These are phyloP conservation scores for Xenopus laevis DNA, from an alignment of 2,113 vertebrate genomes.

Conservation along the genomic window DNA sequence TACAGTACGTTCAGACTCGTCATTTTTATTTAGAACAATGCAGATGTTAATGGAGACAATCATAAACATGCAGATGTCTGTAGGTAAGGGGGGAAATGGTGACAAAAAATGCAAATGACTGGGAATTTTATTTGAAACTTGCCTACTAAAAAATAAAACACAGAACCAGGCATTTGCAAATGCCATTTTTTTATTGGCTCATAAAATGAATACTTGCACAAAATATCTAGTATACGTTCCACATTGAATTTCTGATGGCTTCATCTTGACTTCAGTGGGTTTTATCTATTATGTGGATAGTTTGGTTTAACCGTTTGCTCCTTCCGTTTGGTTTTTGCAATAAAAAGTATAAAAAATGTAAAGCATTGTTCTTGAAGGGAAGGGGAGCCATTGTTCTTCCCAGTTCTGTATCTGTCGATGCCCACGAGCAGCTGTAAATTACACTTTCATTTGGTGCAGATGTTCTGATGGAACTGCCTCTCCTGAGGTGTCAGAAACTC, in stretches of 20 bases:
- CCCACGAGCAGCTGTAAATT: too few relatives aligned
- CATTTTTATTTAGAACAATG: slow-evolving; percentile 55
- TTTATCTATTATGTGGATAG: neutral
- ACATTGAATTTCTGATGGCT: slow-evolving; percentile 29
- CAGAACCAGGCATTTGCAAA: slow-evolving; percentile 17
- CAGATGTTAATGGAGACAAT: slow-evolving; percentile 59
- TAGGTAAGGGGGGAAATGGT: slow-evolving; percentile 48
- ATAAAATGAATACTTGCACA: slow-evolving; percentile 19
- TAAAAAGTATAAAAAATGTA: too few relatives aligned
- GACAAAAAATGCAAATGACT: slow-evolving; percentile 57
- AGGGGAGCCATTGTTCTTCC: too few relatives aligned
- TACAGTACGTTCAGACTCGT: slow-evolving; percentile 44
- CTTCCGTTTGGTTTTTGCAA: too few relatives aligned
- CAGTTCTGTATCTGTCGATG: too few relatives aligned
- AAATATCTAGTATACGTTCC: neutral
- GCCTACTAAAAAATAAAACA: slow-evolving; percentile 38
- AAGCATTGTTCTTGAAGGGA: too few relatives aligned
- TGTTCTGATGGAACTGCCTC: too few relatives aligned
- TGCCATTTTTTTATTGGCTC: neutral
- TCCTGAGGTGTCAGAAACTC: too few relatives aligned
- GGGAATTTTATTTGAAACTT: slow-evolving; percentile 52
- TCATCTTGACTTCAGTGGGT: slow-evolving; percentile 8
- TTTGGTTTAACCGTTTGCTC: too few relatives aligned
- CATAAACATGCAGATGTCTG: slow-evolving; percentile 58
- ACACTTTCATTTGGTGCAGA: too few relatives aligned